Conservation (phyloP, 2,113 vertebrate genomes). For the Zapus hudsonius region DNA sequence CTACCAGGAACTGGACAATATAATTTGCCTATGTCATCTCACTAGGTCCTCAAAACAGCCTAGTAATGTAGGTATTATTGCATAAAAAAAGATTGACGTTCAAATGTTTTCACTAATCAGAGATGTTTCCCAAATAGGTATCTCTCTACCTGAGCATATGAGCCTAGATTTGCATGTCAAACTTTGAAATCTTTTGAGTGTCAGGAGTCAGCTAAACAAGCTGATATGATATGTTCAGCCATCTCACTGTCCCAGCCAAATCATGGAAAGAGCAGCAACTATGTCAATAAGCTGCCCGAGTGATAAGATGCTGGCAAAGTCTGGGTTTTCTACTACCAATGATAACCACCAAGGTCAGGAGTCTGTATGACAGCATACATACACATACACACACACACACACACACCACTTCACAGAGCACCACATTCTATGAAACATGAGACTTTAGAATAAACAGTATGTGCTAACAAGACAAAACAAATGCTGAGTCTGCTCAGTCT, state of each 20-base stretch:
- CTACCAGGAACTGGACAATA: not conserved
- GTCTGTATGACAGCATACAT: not conserved
- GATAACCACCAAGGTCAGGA: not conserved
- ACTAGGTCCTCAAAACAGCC: not conserved
- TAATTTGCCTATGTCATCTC: not conserved
- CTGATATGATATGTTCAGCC: not conserved
- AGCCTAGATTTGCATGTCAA: not conserved
- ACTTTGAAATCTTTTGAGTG: not conserved
- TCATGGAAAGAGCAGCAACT: not conserved
- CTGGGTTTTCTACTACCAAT: not conserved
- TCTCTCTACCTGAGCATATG: not conserved
- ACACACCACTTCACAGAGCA: not conserved
- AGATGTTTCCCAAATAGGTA: not conserved
- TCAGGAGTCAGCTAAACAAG: not conserved
- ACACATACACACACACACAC: not conserved
- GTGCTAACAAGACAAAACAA: not conserved
- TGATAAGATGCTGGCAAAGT: not conserved
- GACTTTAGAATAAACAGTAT: not conserved
- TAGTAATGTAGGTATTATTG: not conserved
- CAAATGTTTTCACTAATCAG: not conserved
- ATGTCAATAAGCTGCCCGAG: not conserved
- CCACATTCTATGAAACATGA: not conserved
- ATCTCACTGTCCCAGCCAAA: not conserved
- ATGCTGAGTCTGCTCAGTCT: not conserved
- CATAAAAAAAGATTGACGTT: not conserved